These are phyloP conservation scores for Limnephilus lunatus DNA, from an alignment of 2,888 invertebrate species.

Conservation along the genomic window DNA sequence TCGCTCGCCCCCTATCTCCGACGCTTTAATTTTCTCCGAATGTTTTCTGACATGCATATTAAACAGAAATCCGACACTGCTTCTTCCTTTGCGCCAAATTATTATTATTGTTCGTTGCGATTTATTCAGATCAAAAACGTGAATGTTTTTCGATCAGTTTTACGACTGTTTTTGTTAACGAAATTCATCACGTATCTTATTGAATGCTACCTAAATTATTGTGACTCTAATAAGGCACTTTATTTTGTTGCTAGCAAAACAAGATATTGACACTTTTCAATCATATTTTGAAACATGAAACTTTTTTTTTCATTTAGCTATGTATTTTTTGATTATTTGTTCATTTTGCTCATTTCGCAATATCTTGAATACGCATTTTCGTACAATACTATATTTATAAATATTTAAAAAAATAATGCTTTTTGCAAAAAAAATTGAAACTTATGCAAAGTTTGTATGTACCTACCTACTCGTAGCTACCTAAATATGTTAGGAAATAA, in stretches of 20 bases:
- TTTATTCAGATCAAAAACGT: constrained; percentile 27
- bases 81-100: neutral
- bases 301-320: no score
- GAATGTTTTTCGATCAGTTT: constrained; percentile 24
- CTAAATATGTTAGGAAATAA: no score
- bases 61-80: constrained; percentile 27
- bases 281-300: neutral
- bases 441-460: no score
- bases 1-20: neutral
- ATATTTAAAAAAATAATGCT: no score
- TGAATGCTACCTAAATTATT: neutral
- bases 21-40: constrained; percentile 34
- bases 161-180: neutral
- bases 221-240: neutral
- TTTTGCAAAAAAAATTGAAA: no score
- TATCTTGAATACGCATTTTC: no score
- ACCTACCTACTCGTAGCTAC: no score
- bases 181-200: neutral
- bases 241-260: neutral
- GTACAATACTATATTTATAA: no score
- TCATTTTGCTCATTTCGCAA: no score
- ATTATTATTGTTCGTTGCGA: neutral
- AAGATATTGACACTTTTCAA: neutral
- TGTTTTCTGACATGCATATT: constrained; percentile 43
- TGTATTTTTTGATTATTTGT: no score